Base-by-base conservation (phyloP, 92 coral and sea anemone genomes). In the Phenganax marumi region DNA sequence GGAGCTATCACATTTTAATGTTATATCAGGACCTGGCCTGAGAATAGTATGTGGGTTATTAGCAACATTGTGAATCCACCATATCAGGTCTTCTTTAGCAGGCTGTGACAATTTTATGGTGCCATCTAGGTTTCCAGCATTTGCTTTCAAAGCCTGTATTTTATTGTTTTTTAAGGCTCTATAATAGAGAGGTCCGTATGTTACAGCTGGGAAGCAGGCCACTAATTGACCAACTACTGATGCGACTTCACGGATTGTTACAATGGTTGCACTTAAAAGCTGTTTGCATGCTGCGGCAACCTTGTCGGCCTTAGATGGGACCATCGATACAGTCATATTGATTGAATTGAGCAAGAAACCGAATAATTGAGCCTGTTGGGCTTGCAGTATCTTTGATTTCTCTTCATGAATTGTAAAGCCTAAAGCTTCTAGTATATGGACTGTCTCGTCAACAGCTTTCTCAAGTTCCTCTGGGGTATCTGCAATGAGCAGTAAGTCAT, bases 1-100 rank as follows among this genome's bases (percentile, higher is more conserved):
- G n/a, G n/a, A n/a, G 77, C 86, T 85, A 52, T 85, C 88, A 85
- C 88, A 85, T 54, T 78, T 63, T 18, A 85, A 82, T 24, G 77
- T 76, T 47, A 60, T 0, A 47, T 66, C 48, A 1, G 85, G 23
- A 39, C 13, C 8, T 12, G 84, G 46, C 8, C 21, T 17, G 21
- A 39, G 6, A 57, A 85, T 50, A 10, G 86, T 50, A 56, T 70
- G 13, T 64, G 85, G 86, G 47, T 68, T n/a, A n/a, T n/a, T n/a
- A n/a, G n/a, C n/a, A n/a, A n/a, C n/a, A n/a, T n/a, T n/a, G n/a
- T n/a, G n/a, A n/a, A n/a, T n/a, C n/a, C n/a, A n/a, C n/a, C n/a
- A n/a, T n/a, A n/a, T n/a, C n/a, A n/a, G n/a, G n/a, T n/a, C n/a
- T n/a, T n/a, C n/a, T n/a, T n/a, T n/a, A n/a, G n/a, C n/a, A n/a